Evolutionary conservation across 2,888 invertebrate species (phyloP), one percentile per base, ranked within the genome.

Genomic region (Netelia virgata): DNA sequence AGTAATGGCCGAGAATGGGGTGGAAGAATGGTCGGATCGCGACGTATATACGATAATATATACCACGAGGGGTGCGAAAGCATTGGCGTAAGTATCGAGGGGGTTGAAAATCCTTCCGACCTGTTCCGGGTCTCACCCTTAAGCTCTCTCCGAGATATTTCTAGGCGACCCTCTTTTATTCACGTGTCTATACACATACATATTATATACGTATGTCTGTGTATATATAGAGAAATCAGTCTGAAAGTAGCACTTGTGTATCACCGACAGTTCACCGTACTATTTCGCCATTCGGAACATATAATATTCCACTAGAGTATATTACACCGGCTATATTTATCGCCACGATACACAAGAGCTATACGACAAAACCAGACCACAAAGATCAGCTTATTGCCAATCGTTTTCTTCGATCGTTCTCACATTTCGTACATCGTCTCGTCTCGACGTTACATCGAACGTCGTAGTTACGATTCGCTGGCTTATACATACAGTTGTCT

Each of bases 231-330:
- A 55, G 9, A 66, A 66, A 20, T 53, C 9, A 14, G 73, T n/a
- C 59, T 57, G 79, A 57, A 68, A 80, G 66, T 74, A 59, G 80
- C 73, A 80, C 74, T 80, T 77, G 69, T 61, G 14, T 10, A 14
- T 57, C 73, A 47, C 64, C 53, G 11, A 47, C 10, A 47, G 53
- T 70, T 23, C 63, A 20, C 53, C 53, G 36, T 47, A 28, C 36
- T 28, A 66, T 69, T 69, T 47, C 66, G 18, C 57, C 47, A 73
- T 66, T 59, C 36, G 11, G 47, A 59, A 23, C 3, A 23, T 36
- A 73, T 80, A 72, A 78, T 78, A 72, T 72, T 72, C 55, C 55
- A 23, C n/a, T n/a, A 16, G 23, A 63, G 68, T 68, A 43, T 18
- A 36, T 59, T 53, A 50, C 36, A 43, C 18, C 28, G 47, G 23